phyloP scores from a whole-genome alignment of 2,888 invertebrate species.

The Eubasilissa splendida region DNA sequence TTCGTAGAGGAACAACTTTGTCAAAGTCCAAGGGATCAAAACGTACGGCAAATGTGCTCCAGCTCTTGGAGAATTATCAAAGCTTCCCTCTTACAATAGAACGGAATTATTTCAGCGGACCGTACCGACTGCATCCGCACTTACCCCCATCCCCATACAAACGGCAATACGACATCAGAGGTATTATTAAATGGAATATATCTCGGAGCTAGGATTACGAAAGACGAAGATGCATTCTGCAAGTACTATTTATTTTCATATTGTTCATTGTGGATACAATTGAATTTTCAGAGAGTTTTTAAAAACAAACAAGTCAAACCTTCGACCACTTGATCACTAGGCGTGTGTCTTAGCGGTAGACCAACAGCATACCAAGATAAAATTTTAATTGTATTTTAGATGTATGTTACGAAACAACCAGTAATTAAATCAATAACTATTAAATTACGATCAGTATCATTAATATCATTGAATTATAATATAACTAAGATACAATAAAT shows the following conservation, averaged over 20 bases:
- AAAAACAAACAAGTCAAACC: no score
- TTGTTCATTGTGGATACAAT: background rate
- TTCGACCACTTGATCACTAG: no score
- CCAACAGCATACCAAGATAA: no score
- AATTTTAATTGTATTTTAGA: no score
- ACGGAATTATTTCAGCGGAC: slow-evolving; percentile 45
- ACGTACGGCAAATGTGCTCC: slow-evolving; percentile 49
- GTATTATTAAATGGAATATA: slow-evolving; percentile 15
- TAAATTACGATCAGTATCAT: no score
- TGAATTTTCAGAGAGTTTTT: no score
- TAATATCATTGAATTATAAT: no score
- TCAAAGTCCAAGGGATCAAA: slow-evolving; percentile 56
- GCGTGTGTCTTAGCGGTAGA: no score
- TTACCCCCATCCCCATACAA: background rate
- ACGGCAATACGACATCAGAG: background rate
- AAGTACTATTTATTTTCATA: slow-evolving; percentile 24
- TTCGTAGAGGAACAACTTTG: slow-evolving; percentile 47
- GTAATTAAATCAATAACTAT: no score
- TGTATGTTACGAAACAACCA: no score
- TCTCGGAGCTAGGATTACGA: slow-evolving; percentile 34
- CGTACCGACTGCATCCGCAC: slow-evolving; percentile 1
- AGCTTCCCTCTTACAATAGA: slow-evolving; percentile 43
- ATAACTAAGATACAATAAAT: no score
- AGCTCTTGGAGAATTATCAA: slow-evolving; percentile 54
- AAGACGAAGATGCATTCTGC: slow-evolving; percentile 11